Evolutionary conservation across 2,113 vertebrate species (phyloP).

Genomic region (Laticauda colubrina): DNA sequence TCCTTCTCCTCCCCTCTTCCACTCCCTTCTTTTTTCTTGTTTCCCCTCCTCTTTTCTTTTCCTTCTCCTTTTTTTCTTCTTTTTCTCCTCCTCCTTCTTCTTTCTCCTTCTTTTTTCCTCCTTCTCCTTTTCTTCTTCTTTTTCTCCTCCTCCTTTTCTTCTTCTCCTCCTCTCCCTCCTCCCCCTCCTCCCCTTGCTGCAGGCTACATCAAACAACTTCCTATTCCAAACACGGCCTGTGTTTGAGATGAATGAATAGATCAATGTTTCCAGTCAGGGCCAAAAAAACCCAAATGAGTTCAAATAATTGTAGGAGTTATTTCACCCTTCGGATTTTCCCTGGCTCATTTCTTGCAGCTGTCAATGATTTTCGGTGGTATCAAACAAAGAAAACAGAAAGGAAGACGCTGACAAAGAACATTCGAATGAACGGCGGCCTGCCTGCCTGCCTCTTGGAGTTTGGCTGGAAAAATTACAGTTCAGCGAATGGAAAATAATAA

Average conservation of each 20-base stretch:
- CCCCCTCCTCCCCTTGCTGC: no score
- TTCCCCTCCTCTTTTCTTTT: no score
- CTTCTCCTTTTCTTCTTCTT: no score
- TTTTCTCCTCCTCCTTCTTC: no score
- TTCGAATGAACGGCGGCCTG: not conserved
- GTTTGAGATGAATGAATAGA: not conserved
- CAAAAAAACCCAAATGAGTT: not conserved
- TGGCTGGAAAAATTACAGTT: not conserved
- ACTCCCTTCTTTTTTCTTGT: no score
- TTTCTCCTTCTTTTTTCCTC: no score
- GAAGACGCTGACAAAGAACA: not conserved
- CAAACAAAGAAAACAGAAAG: not conserved
- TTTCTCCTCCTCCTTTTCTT: constrained; percentile 31
- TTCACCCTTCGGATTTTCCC: not conserved
- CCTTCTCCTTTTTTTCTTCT: no score
- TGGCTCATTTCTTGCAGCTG: not conserved
- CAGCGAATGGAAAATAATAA: not conserved
- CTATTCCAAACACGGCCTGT: not conserved
- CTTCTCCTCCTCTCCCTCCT: constrained; percentile 28
- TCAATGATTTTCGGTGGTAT: not conserved
- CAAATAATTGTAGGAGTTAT: not conserved
- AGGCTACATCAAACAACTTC: not conserved
- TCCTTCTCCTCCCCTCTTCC: no score
- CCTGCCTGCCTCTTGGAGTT: not conserved
- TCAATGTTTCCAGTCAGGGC: not conserved